Evolutionary conservation across 2,888 invertebrate species (phyloP).

Genomic region (Anthrax anthrax): DNA sequence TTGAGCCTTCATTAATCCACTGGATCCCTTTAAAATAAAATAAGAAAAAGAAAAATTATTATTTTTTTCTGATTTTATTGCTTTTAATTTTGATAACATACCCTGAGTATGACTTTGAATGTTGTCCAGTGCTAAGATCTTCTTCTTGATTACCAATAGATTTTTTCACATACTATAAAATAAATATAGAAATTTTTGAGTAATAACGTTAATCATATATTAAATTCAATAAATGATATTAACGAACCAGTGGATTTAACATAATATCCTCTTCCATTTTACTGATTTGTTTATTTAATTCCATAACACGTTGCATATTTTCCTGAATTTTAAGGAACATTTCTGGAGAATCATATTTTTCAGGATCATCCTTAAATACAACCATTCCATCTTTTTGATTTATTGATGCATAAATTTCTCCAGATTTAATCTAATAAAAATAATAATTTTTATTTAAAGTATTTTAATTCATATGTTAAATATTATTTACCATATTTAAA

Average conservation of each 20-base stretch:
- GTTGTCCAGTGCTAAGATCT: conserved; percentile 33
- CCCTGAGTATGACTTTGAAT: conserved; percentile 31
- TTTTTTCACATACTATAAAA: conserved; percentile 45
- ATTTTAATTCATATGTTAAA: neutral
- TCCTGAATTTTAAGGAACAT: conserved; percentile 78
- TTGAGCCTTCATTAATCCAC: conserved; percentile 27
- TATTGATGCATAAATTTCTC: conserved; percentile 91
- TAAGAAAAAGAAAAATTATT: conserved; percentile 1
- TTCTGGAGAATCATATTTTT: conserved; percentile 81
- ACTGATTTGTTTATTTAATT: conserved; percentile 73
- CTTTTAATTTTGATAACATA: conserved; percentile 16
- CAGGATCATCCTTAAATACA: conserved; percentile 87
- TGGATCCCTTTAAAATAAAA: conserved; percentile 23
- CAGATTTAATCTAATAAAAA: conserved; percentile 74
- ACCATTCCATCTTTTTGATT: conserved; percentile 99
- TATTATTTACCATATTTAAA: conserved; percentile 67
- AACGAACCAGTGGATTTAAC: conserved; percentile 74
- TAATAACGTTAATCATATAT: neutral
- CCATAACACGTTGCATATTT: conserved; percentile 73
- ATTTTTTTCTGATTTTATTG: neutral
- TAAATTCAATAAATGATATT: conserved; percentile 54
- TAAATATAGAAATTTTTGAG: conserved; percentile 3
- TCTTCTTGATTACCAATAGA: conserved; percentile 46
- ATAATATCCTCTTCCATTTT: conserved; percentile 92
- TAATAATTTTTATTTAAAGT: no score